A percentile compares a stretch with the other conserved stretches of the same genome.
These are phyloP conservation scores for Parasteatoda tepidariorum DNA, from an alignment of 1,140 invertebrate species.

Conservation along the genomic window DNA sequence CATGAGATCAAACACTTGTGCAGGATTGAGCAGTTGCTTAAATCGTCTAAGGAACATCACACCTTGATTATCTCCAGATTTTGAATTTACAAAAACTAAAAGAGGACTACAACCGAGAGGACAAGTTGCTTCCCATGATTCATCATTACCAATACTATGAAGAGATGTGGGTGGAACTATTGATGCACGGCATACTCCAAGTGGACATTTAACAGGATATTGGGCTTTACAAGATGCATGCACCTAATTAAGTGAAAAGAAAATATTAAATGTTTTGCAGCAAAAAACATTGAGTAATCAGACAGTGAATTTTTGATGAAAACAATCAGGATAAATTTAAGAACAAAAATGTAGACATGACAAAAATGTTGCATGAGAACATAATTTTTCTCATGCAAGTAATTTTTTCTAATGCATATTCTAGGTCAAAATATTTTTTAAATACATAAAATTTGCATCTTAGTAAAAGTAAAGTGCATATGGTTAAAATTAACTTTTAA, in stretches of 20 bases:
- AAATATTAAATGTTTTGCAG: too few species aligned
- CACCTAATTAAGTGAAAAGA: constrained; percentile 71
- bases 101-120: constrained; percentile 85
- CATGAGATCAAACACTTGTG: constrained; percentile 97
- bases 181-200: constrained; percentile 85
- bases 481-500: too few species aligned
- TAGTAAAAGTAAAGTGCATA: too few species aligned
- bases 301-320: too few species aligned
- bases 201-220: constrained; percentile 78
- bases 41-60: constrained; percentile 96
- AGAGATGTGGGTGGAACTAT: constrained; percentile 93
- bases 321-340: too few species aligned
- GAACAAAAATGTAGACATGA: too few species aligned
- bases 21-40: constrained; percentile 95
- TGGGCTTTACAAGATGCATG: constrained; percentile 86
- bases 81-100: constrained; percentile 96
- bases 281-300: too few species aligned
- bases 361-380: too few species aligned
- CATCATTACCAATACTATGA: constrained; percentile 87
- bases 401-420: too few species aligned
- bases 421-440: too few species aligned
- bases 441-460: too few species aligned
- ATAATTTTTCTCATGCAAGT: too few species aligned
- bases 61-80: constrained; percentile 95
- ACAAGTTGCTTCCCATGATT: constrained; percentile 88